Evolutionary conservation across 2,797 vertebrate species (phyloP).

Genomic region (Coluber constrictor): DNA sequence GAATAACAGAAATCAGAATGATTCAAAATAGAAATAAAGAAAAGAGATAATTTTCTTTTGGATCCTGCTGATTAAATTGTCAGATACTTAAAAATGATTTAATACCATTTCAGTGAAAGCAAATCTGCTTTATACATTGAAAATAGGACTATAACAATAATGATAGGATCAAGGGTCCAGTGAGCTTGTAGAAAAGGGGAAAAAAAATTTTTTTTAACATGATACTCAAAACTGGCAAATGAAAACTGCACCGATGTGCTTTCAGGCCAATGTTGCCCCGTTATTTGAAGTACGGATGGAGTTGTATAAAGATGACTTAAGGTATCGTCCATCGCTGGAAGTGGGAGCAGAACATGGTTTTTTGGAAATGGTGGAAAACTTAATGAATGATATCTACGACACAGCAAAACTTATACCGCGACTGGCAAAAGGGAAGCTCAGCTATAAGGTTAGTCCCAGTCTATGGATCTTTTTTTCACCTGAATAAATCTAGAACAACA

Average conservation of each 20-base stretch:
- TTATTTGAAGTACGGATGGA: slow-evolving; percentile 70
- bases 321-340: slow-evolving; percentile 63
- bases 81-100: background rate
- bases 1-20: background rate
- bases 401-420: slow-evolving; percentile 54
- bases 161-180: background rate
- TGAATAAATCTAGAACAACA: background rate
- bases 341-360: slow-evolving; percentile 11
- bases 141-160: background rate
- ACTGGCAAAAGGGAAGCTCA: slow-evolving; percentile 53
- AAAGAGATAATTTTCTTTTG: background rate
- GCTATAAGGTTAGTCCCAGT: slow-evolving; percentile 64
- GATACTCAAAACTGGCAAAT: background rate
- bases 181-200: accelerated
- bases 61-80: background rate
- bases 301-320: slow-evolving; percentile 34
- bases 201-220: accelerated
- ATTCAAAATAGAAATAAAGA: background rate
- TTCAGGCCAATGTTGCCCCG: slow-evolving; percentile 52
- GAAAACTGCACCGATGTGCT: background rate
- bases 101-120: background rate
- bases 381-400: slow-evolving; percentile 54
- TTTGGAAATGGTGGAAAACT: slow-evolving; percentile 53
- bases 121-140: background rate
- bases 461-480: background rate